Conservation (phyloP, 2,888 invertebrate species). For the Netelia inedita region DNA sequence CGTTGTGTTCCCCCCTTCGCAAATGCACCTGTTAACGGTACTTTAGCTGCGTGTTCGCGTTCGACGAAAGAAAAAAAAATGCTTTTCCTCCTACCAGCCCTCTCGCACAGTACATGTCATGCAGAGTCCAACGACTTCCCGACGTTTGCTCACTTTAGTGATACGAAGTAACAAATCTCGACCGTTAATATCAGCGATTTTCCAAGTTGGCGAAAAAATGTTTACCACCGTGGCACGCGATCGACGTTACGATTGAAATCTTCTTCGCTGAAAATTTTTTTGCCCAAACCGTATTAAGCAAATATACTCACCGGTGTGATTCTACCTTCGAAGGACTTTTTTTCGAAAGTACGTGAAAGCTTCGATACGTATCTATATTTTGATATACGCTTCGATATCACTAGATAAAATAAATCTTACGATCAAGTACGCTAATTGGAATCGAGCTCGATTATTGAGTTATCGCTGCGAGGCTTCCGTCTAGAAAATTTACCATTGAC, state of each 20-base stretch:
- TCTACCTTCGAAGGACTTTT: conserved; percentile 12
- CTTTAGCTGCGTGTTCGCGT: conserved; percentile 44
- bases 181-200: conserved; percentile 41
- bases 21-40: conserved; percentile 60
- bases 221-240: conserved; percentile 54
- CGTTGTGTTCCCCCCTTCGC: conserved; percentile 36
- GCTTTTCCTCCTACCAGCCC: conserved; percentile 48
- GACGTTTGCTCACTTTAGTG: conserved; percentile 10
- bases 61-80: conserved; percentile 54
- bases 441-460: conserved; percentile 46
- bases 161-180: conserved; percentile 16
- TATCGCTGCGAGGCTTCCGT: conserved; percentile 36
- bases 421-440: conserved; percentile 20
- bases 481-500: conserved; percentile 51
- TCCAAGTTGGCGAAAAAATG: conserved; percentile 39
- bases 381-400: not conserved
- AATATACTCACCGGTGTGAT: not conserved
- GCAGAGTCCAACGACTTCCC: conserved; percentile 62
- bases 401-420: not conserved
- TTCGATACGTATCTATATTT: not conserved
- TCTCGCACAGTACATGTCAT: conserved; percentile 40
- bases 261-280: not conserved
- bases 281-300: not conserved
- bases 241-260: conserved; percentile 44
- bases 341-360: conserved; percentile 57